Evolutionary conservation across 2,113 vertebrate genomes (phyloP).

Genomic region (Pyxicephalus adspersus): DNA sequence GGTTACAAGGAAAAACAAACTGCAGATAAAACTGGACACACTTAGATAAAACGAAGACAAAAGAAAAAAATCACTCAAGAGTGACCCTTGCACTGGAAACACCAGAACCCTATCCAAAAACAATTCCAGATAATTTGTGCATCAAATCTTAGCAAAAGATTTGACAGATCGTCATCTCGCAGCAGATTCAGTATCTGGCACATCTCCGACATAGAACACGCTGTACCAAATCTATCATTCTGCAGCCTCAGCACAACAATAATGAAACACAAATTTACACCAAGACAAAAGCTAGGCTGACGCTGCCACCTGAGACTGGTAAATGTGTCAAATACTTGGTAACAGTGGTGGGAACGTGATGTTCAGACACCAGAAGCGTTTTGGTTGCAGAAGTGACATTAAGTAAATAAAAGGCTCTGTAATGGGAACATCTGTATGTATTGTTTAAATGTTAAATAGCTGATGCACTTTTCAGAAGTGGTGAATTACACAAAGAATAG

Average conservation of each 20-base stretch:
- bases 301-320: not conserved
- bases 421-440: not conserved
- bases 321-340: not conserved
- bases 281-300: not conserved
- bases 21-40: too few relatives aligned
- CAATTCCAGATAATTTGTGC: not conserved
- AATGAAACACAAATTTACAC: constrained; percentile 24
- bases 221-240: constrained; percentile 6
- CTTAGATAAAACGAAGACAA: too few relatives aligned
- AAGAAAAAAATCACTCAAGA: too few relatives aligned
- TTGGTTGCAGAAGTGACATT: constrained; percentile 7
- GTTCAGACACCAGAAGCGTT: not conserved
- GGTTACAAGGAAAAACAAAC: too few relatives aligned
- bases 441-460: not conserved
- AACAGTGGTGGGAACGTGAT: not conserved
- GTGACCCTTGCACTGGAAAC: not conserved
- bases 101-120: not conserved
- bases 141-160: not conserved
- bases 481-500: not conserved
- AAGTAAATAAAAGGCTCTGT: not conserved
- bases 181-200: constrained; percentile 9
- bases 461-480: not conserved
- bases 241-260: constrained; percentile 1
- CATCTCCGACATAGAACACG: constrained; percentile 22
- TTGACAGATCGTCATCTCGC: constrained; percentile 4